Base-by-base conservation (phyloP, 2,113 vertebrate species). In the Saccopteryx leptura region DNA sequence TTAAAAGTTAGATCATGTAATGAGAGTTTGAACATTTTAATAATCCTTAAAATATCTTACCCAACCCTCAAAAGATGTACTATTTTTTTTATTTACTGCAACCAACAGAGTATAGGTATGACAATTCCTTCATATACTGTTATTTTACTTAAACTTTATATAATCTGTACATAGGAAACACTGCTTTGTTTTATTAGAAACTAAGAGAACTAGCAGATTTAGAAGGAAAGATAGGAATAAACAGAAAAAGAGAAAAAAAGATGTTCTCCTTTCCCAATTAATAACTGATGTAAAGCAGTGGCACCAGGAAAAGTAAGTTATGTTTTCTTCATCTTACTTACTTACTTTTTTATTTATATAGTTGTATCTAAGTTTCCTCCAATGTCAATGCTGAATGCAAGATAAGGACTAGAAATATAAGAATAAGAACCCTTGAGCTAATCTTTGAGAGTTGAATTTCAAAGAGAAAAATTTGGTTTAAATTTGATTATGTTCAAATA, bases 11-110 rank as follows among this genome's bases (percentile, higher is more conserved):
- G 4, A 83, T 66, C 65, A 84, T 69, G 46, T 54, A 69, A 66
- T 89, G 24, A 86, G 33, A 80, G 24, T 78, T 71, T 72, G n/a
- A 94, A 39, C 8, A 68, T 63, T 89, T 78, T 89, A 50, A 72
- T 28, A 91, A 31, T 8, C 72, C 50, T 80, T 74, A 61, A 75
- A 91, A 91, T 48, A 88, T 31, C 48, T 91, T 28, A 69, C 9
- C 3, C 2, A 75, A 15, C 12, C 11, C 18, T 26, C 63, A 11
- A 68, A 75, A 88, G 19, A 54, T 26, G 9, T 9, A 48, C 7
- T 48, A 17, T 72, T 65, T 61, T 48, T 91, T 61, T 79, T 58
- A 79, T 79, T n/a, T 76, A 13, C 54, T 61, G 48, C 14, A 93
- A 50, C 12, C 24, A 75, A 48, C 13, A 60, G 31, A 23, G 14